These are phyloP conservation scores for Laticauda colubrina DNA, from an alignment of 2,113 vertebrate genomes.

Conservation along the genomic window DNA sequence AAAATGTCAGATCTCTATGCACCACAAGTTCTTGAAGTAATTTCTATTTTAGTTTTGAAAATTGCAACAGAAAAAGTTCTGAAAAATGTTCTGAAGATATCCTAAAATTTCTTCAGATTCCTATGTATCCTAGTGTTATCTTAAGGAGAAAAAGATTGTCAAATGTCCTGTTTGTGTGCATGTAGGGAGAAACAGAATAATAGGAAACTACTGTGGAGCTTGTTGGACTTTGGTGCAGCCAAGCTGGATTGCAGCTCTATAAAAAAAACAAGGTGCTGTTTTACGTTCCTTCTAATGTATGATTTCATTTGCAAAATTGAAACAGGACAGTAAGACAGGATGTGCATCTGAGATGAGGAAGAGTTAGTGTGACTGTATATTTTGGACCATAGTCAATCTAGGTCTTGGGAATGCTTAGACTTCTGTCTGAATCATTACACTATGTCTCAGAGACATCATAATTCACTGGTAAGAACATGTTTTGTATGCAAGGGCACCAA, in stretches of 20 bases:
- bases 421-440: neutral
- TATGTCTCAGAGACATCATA: neutral
- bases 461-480: neutral
- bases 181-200: neutral
- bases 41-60: neutral
- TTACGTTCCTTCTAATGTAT: neutral
- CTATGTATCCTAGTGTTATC: neutral
- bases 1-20: neutral
- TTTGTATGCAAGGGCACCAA: neutral
- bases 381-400: neutral
- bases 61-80: neutral
- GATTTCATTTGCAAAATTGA: neutral
- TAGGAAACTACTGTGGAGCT: neutral
- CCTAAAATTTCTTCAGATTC: neutral
- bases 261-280: neutral
- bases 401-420: neutral
- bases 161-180: neutral
- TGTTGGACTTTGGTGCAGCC: neutral
- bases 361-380: neutral
- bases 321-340: neutral
- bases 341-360: neutral
- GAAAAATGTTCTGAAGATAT: neutral
- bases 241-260: constrained; percentile 1
- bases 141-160: neutral
- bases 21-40: neutral